Conservation (phyloP, 1,140 invertebrate species). For the Bombus affinis region DNA sequence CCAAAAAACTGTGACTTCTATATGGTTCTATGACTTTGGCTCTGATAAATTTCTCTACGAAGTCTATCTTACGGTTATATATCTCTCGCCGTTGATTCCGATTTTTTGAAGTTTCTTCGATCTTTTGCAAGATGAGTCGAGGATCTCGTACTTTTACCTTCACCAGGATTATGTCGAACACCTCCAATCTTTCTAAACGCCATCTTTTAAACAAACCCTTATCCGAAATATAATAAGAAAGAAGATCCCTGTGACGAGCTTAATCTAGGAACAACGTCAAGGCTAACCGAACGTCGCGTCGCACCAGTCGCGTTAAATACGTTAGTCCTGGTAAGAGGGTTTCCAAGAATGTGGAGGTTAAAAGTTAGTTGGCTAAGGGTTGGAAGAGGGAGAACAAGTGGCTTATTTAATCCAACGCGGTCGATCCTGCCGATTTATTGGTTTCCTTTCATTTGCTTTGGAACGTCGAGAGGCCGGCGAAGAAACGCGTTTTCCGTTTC, state of each 20-base stretch:
- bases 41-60: background rate
- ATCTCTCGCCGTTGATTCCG: background rate
- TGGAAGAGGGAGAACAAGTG: background rate
- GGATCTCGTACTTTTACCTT: too few species aligned
- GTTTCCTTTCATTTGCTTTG: slow-evolving; percentile 32
- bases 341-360: background rate
- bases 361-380: background rate
- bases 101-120: background rate
- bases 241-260: background rate
- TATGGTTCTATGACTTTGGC: background rate
- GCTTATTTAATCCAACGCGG: slow-evolving; percentile 24
- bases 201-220: background rate
- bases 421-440: slow-evolving; percentile 17
- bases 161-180: background rate
- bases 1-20: background rate
- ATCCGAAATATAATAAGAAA: background rate
- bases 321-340: background rate
- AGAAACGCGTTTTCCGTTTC: slow-evolving; percentile 38
- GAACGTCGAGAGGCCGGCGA: background rate
- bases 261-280: background rate
- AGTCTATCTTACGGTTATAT: background rate
- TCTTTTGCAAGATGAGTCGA: too few species aligned
- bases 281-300: background rate
- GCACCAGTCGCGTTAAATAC: background rate
- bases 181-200: background rate